These are phyloP conservation scores for Xestia rhomboidea DNA, from an alignment of 2,888 invertebrate species.

Conservation along the genomic window DNA sequence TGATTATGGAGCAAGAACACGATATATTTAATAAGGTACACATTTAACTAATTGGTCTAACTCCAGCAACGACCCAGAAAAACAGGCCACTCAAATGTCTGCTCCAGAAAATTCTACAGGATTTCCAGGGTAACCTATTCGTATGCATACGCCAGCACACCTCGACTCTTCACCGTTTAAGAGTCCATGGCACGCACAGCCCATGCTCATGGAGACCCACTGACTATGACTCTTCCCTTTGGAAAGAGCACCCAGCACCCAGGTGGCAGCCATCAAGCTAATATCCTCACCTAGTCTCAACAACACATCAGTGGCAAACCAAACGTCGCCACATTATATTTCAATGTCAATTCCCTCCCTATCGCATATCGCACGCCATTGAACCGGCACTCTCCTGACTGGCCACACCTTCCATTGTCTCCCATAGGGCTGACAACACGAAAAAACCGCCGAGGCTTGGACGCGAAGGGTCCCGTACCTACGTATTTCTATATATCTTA, in stretches of 20 bases:
- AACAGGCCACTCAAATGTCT: background rate
- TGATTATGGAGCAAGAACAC: background rate
- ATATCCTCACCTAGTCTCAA: slow-evolving; percentile 24
- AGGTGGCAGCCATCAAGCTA: background rate
- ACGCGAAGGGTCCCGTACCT: background rate
- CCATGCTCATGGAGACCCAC: background rate
- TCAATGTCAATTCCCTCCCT: slow-evolving; percentile 84
- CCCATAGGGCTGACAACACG: slow-evolving; percentile 57
- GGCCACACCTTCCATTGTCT: slow-evolving; percentile 83
- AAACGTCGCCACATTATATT: slow-evolving; percentile 71
- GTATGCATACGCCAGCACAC: background rate
- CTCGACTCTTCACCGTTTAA: background rate
- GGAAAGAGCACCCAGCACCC: background rate
- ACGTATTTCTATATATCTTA: background rate
- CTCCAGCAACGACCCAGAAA: background rate
- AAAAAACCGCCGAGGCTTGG: background rate
- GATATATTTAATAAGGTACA: too few relatives aligned
- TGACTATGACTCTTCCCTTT: background rate
- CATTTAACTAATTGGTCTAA: background rate
- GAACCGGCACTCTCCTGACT: slow-evolving; percentile 75
- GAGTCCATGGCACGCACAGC: background rate
- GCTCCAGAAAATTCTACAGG: background rate
- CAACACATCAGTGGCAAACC: slow-evolving; percentile 47
- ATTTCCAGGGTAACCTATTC: background rate
- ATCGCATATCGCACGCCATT: slow-evolving; percentile 79